phyloP scores from a whole-genome alignment of 2,888 invertebrate genomes.

The Microctonus hyperodae region DNA sequence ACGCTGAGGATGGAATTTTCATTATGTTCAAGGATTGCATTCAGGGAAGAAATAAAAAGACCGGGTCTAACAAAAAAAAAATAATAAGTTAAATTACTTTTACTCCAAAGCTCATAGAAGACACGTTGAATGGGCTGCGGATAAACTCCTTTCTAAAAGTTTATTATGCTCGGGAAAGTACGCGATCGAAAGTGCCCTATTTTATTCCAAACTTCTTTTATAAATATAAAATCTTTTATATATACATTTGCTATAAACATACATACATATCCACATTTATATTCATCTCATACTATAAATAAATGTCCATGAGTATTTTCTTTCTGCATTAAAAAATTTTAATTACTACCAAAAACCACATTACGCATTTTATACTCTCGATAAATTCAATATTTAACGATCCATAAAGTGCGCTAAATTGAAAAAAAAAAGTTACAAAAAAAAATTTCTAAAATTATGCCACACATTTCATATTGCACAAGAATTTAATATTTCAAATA shows the following conservation, averaged over 20 bases:
- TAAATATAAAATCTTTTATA: neutral
- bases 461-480: neutral
- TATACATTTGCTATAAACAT: neutral
- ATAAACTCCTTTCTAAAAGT: conserved; percentile 57
- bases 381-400: conserved; percentile 1
- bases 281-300: neutral
- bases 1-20: neutral
- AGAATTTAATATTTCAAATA: neutral
- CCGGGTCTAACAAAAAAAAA: conserved; percentile 15
- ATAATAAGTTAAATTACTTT: conserved; percentile 50
- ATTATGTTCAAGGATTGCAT: neutral
- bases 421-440: too few relatives aligned
- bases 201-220: conserved; percentile 5
- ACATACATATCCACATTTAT: neutral
- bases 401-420: neutral
- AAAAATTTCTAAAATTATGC: neutral
- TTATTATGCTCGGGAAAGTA: conserved; percentile 58
- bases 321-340: neutral
- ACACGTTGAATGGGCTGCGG: conserved; percentile 3
- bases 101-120: conserved; percentile 49
- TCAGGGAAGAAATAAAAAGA: conserved; percentile 9
- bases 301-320: neutral
- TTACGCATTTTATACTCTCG: neutral
- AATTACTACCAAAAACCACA: conserved; percentile 6
- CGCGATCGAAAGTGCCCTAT: conserved; percentile 21